Evolutionary conservation across 2,797 vertebrate species (phyloP), one percentile per base, ranked within the genome.

Genomic region (Hippoglossus hippoglossus): DNA sequence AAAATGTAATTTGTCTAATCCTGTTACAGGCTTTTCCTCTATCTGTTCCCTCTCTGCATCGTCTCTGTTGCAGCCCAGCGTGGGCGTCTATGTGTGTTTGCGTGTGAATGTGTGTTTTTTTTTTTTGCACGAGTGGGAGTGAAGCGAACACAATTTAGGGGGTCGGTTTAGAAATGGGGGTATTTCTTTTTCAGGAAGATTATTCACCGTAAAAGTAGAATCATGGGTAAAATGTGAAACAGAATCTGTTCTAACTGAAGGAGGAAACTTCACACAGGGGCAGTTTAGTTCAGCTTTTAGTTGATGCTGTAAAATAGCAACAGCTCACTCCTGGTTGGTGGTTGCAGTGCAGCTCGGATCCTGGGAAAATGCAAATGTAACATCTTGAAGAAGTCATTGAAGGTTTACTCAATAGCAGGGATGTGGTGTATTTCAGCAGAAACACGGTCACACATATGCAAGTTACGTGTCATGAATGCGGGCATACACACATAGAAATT

Each of bases 1-100:
- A 75, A 89, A 93, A 93, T 91, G 87, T 87, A 85, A 91, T 92
- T 92, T 87, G 81, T 91, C 79, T 93, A 92, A 93, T 93, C 90
- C 89, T 85, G 81, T 92, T 91, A 92, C 81, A 73, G 82, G 44
- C 55, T 21, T 71, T 88, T 88, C 75, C 85, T 77, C 82, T 81
- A 68, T 68, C 74, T 83, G 78, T 83, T 36, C 6, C 31, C 68
- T 74, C 67, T 71, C 73, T 73, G 58, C 41, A 5, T 62, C 44
- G 26, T 77, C 67, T 76, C 52, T 63, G 69, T 9, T 72, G 55
- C n/a, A 2, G 68, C 71, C 54, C 49, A 16, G 74, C 6, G 47
- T 77, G 72, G 63, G 77, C 24, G 41, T 66, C 41, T 63, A 60
- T 75, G 31, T 59, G 34, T 73, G 19, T 72, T 21, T 56, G 18